These are phyloP conservation scores for Tribolium freemani DNA, from an alignment of 2,888 invertebrate genomes.

Conservation along the genomic window DNA sequence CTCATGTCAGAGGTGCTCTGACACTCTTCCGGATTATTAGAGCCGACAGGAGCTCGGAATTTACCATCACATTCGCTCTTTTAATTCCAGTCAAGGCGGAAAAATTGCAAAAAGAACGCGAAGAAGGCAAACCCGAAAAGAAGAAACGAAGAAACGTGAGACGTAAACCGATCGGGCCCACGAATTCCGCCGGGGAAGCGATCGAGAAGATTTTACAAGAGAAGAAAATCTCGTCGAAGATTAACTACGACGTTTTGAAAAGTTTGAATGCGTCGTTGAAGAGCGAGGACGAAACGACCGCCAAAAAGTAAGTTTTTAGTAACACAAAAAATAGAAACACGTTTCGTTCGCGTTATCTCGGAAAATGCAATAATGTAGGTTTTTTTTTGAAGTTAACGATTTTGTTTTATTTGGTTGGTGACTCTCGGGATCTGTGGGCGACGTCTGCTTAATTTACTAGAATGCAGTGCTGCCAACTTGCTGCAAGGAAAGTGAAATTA, in stretches of 20 bases:
- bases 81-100: slow-evolving; percentile 73
- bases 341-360: neutral
- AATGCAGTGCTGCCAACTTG: neutral
- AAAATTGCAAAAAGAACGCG: slow-evolving; percentile 82
- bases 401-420: neutral
- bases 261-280: slow-evolving; percentile 73
- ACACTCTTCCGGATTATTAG: slow-evolving; percentile 25
- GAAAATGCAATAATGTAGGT: neutral
- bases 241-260: slow-evolving; percentile 96
- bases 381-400: neutral
- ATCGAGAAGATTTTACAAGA: slow-evolving; percentile 97
- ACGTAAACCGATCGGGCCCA: slow-evolving; percentile 76
- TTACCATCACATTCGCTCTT: neutral
- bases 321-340: neutral
- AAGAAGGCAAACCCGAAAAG: slow-evolving; percentile 89
- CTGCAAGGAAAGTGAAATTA: neutral
- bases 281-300: slow-evolving; percentile 50
- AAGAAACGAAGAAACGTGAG: slow-evolving; percentile 78
- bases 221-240: slow-evolving; percentile 95
- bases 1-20: slow-evolving; percentile 10
- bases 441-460: neutral
- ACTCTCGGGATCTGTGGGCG: neutral
- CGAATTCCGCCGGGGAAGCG: slow-evolving; percentile 81
- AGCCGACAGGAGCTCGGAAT: slow-evolving; percentile 2
- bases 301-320: slow-evolving; percentile 51